These are phyloP conservation scores for Vanessa tameamea DNA, from an alignment of 1,140 invertebrate genomes.

Conservation along the genomic window DNA sequence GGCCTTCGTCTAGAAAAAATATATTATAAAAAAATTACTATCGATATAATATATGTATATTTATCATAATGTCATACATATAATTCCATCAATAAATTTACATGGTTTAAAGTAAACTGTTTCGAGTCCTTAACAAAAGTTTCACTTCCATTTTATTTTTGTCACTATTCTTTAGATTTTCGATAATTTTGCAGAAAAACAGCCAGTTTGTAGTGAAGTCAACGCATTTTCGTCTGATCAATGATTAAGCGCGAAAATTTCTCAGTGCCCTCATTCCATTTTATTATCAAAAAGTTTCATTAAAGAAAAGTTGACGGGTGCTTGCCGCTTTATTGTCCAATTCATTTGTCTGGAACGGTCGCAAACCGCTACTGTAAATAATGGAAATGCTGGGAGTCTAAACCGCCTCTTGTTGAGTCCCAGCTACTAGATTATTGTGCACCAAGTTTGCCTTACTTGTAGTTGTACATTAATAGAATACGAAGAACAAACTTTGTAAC, in stretches of 20 bases:
- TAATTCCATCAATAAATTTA: too few relatives aligned
- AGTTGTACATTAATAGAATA: conserved; percentile 59
- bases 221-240: conserved; percentile 49
- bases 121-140: too few relatives aligned
- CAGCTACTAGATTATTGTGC: conserved; percentile 65
- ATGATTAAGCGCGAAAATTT: conserved; percentile 61
- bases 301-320: conserved; percentile 69
- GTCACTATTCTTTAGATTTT: too few relatives aligned
- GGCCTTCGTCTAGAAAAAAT: too few relatives aligned
- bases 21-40: too few relatives aligned
- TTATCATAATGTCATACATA: too few relatives aligned
- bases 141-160: too few relatives aligned
- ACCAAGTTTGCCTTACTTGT: conserved; percentile 64
- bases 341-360: conserved; percentile 68
- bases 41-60: too few relatives aligned
- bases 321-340: conserved; percentile 69
- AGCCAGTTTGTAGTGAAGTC: not conserved
- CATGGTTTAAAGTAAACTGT: too few relatives aligned
- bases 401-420: conserved; percentile 54
- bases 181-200: not conserved
- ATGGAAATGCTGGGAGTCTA: conserved; percentile 56
- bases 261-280: conserved; percentile 57
- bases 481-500: conserved; percentile 58
- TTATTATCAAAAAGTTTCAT: conserved; percentile 74
- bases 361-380: conserved; percentile 66